A percentile compares a stretch with the other conserved stretches of the same genome.
Conservation (phyloP, 1,140 invertebrate species). For the Drosophila pectinifera region DNA sequence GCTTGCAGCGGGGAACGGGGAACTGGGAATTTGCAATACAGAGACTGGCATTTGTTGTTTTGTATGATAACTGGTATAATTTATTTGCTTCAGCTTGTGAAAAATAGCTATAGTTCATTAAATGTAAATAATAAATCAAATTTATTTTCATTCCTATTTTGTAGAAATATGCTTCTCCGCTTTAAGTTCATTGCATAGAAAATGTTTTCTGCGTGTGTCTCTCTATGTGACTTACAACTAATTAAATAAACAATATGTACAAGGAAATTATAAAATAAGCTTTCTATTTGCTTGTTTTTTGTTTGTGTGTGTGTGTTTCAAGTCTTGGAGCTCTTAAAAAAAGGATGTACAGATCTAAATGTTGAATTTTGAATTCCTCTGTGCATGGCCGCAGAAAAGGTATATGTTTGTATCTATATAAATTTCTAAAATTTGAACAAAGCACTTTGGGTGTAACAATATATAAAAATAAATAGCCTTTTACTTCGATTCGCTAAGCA, state of each 20-base stretch:
- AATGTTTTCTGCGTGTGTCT: slow-evolving; percentile 29
- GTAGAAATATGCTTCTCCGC: slow-evolving; percentile 42
- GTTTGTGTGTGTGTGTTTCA: slow-evolving; percentile 55
- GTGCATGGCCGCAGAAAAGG: slow-evolving; percentile 73
- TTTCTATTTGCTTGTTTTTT: slow-evolving; percentile 23
- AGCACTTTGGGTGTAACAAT: slow-evolving; percentile 50
- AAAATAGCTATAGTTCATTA: slow-evolving; percentile 77
- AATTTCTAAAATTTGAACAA: slow-evolving; percentile 44
- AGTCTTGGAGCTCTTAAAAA: slow-evolving; percentile 80
- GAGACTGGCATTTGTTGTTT: slow-evolving; percentile 24
- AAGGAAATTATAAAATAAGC: slow-evolving; percentile 50
- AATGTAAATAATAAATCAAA: slow-evolving; percentile 74
- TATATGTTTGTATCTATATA: slow-evolving; percentile 13
- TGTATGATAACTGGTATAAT: slow-evolving; percentile 72
- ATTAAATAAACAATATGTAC: slow-evolving; percentile 82
- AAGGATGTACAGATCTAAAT: slow-evolving; percentile 38
- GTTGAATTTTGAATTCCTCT: slow-evolving; percentile 77
- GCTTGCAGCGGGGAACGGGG: not conserved
- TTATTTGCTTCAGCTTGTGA: slow-evolving; percentile 75
- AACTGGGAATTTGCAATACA: slow-evolving; percentile 3
- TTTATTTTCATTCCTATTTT: slow-evolving; percentile 58
- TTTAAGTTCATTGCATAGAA: slow-evolving; percentile 64
- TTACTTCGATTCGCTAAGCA: slow-evolving; percentile 66
- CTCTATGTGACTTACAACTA: slow-evolving; percentile 49
- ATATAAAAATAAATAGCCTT: slow-evolving; percentile 76